A percentile compares a stretch with the other conserved stretches of the same genome.
Conservation (phyloP, 2,888 invertebrate species). For the Clunio marinus region DNA sequence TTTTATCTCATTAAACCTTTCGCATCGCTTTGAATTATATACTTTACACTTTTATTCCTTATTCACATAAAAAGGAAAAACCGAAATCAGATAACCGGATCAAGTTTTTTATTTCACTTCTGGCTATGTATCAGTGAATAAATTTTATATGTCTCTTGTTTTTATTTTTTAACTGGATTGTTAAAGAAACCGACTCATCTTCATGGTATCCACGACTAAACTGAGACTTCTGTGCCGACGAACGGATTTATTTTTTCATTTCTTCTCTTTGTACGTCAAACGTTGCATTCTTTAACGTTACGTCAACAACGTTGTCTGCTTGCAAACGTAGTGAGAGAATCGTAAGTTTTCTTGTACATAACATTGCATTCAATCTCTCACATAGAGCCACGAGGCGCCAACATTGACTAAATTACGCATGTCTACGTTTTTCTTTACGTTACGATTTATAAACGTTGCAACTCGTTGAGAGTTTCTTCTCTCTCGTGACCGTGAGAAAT, state of each 20-base stretch:
- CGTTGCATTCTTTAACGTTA: background rate
- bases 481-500: constrained; percentile 21
- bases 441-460: background rate
- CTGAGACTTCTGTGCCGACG: constrained; percentile 14
- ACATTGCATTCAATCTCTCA: background rate
- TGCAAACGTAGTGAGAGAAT: background rate
- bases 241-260: background rate
- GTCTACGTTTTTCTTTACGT: background rate
- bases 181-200: constrained; percentile 27
- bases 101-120: constrained; percentile 12
- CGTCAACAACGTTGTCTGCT: background rate
- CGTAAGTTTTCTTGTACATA: background rate
- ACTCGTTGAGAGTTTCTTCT: background rate
- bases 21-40: background rate
- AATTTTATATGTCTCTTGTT: background rate
- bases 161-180: constrained; percentile 1
- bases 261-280: background rate
- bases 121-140: constrained; percentile 13
- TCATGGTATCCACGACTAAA: constrained; percentile 12
- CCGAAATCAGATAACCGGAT: constrained; percentile 17
- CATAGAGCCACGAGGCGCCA: background rate
- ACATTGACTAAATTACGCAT: background rate
- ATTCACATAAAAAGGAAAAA: background rate
- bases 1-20: background rate
- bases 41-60: constrained; percentile 14